phyloP scores from a whole-genome alignment of 2,888 invertebrate genomes.

The Nudaria mundana region DNA sequence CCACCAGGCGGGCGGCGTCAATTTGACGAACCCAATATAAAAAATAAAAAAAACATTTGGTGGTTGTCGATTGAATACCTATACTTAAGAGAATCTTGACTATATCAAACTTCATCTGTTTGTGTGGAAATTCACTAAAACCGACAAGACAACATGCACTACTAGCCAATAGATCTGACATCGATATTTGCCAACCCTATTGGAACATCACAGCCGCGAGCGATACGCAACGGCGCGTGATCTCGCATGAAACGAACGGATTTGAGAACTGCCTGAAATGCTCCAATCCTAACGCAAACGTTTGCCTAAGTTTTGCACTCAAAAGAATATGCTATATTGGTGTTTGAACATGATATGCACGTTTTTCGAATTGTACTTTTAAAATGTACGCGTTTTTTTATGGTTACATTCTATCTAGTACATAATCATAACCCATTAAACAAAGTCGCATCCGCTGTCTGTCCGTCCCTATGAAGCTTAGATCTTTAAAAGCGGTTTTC shows the following conservation, averaged over 20 bases:
- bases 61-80: too few species aligned
- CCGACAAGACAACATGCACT: neutral
- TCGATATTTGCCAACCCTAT: conserved; percentile 21
- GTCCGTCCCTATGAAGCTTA: too few species aligned
- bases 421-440: too few species aligned
- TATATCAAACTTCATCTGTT: neutral
- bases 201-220: conserved; percentile 32
- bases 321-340: conserved; percentile 59
- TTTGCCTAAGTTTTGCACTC: conserved; percentile 60
- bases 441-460: too few species aligned
- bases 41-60: too few species aligned
- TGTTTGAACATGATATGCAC: conserved; percentile 44
- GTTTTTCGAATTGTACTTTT: conserved; percentile 23
- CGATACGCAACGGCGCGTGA: conserved; percentile 67
- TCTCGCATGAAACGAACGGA: conserved; percentile 61
- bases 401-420: neutral
- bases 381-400: conserved; percentile 11
- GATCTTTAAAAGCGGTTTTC: too few species aligned
- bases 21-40: too few species aligned
- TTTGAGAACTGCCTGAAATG: conserved; percentile 56
- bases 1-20: too few species aligned
- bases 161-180: conserved; percentile 2
- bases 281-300: conserved; percentile 63
- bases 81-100: too few species aligned
- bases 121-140: conserved; percentile 2